Base-by-base conservation (phyloP, 2,113 vertebrate genomes). In the Fulmarus glacialis region DNA sequence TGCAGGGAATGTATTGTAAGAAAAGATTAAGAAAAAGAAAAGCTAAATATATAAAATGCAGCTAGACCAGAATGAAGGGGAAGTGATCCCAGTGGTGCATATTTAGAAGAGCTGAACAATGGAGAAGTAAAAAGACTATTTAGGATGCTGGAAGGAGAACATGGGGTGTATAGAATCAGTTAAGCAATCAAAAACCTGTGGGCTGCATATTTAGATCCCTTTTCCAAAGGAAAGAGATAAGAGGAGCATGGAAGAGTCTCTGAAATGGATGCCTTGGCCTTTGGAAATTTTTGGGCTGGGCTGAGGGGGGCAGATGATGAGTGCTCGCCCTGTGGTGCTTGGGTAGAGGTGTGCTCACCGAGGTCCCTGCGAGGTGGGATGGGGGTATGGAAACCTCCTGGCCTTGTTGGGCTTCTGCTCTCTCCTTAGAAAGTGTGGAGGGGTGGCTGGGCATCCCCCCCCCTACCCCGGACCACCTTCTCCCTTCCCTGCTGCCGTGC, bases 1-100 rank as follows among this genome's bases (percentile, higher is more conserved):
- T 93, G 50, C 43, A 62, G 96, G 92, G 94, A 96, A 82, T 64
- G 78, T 50, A 84, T 88, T 93, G 79, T 95, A 56, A 74, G 87
- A 73, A 73, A 96, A 96, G 95, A 92, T 89, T 94, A 95, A 78
- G 84, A 60, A 82, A 87, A 92, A 86, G 68, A 80, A 90, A 87
- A 91, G 53, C 94, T 82, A 90, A 94, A 62, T 86, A 82, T 87
- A 77, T 91, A 70, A 96, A 93, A 95, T 77, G 63, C 59, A 87
- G 53, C 84, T 80, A 91, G 95, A 86, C 63, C 56, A 86, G 56
- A 85, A 38, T 66, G 91, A 93, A 88, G 81, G 50, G 63, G 55
- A 87, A 78, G 64, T 24, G 66, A 71, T 97, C 67, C 74, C 59
- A 78, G 74, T 0, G 9, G 47, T 81, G 52, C 63, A 38, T 93